These are phyloP conservation scores for Aleiodes testaceus DNA, from an alignment of 2,888 invertebrate species.

Conservation along the genomic window DNA sequence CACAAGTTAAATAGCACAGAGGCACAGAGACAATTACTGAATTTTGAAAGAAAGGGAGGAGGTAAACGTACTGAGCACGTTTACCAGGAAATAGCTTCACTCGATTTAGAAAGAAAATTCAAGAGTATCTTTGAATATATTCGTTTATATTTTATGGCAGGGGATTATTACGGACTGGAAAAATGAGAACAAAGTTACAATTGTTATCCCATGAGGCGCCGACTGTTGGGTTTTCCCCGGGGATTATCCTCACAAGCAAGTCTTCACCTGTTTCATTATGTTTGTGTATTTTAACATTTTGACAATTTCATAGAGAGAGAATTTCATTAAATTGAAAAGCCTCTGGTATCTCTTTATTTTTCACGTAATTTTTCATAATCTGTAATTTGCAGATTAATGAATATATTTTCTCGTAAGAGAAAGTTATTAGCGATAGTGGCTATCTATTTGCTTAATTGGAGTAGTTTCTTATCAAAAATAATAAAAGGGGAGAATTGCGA, in stretches of 20 bases:
- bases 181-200: constrained; percentile 13
- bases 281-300: not conserved
- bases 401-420: not conserved
- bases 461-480: not conserved
- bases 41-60: too few species aligned
- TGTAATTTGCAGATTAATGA: not conserved
- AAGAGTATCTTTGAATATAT: not conserved
- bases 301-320: too few species aligned
- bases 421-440: not conserved
- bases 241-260: constrained; percentile 5
- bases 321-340: too few species aligned
- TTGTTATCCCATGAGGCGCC: not conserved
- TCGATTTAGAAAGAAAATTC: not conserved
- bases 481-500: not conserved
- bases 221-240: constrained; percentile 11
- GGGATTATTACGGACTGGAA: constrained; percentile 13
- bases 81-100: not conserved
- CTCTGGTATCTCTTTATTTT: too few species aligned
- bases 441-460: not conserved
- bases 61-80: not conserved
- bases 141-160: constrained; percentile 18
- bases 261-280: not conserved
- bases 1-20: too few species aligned
- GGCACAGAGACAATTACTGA: too few species aligned
- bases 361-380: too few species aligned